Evolutionary conservation across 2,888 invertebrate species (phyloP).

Genomic region (Campopleginae sp.): DNA sequence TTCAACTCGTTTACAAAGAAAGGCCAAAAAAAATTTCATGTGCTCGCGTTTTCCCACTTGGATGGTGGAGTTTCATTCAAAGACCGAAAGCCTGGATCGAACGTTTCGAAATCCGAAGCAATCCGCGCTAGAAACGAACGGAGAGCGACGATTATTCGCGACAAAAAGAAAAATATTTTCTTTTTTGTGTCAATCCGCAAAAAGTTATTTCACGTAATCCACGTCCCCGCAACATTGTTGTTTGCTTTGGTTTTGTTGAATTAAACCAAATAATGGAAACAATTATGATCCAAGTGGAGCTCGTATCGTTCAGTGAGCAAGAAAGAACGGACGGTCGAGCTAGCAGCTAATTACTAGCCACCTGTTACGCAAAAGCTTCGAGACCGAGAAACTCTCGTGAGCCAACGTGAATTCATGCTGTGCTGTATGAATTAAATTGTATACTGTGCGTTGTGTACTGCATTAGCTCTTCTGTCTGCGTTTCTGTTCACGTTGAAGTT

Average conservation of each 20-base stretch:
- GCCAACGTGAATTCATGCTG: conserved; percentile 43
- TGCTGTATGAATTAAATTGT: conserved; percentile 46
- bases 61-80: not conserved
- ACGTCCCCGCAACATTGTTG: not conserved
- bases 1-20: not conserved
- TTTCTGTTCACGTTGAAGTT: not conserved
- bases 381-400: conserved; percentile 64
- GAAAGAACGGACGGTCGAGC: conserved; percentile 56
- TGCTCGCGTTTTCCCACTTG: not conserved
- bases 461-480: not conserved
- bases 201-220: conserved; percentile 7
- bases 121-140: not conserved
- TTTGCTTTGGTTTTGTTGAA: conserved; percentile 8
- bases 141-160: not conserved
- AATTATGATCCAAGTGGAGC: conserved; percentile 41
- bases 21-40: not conserved
- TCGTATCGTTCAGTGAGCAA: conserved; percentile 29
- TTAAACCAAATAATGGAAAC: conserved; percentile 49
- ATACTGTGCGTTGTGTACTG: conserved; percentile 16
- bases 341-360: conserved; percentile 65
- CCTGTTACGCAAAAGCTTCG: conserved; percentile 70
- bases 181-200: not conserved
- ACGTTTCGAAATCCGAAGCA: not conserved
- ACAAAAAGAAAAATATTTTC: not conserved
- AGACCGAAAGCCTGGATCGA: not conserved